Percentiles rank a stretch among this genome's conserved stretches.
Conservation (phyloP, 2,888 invertebrate species). For the Abrostola triplasia region DNA sequence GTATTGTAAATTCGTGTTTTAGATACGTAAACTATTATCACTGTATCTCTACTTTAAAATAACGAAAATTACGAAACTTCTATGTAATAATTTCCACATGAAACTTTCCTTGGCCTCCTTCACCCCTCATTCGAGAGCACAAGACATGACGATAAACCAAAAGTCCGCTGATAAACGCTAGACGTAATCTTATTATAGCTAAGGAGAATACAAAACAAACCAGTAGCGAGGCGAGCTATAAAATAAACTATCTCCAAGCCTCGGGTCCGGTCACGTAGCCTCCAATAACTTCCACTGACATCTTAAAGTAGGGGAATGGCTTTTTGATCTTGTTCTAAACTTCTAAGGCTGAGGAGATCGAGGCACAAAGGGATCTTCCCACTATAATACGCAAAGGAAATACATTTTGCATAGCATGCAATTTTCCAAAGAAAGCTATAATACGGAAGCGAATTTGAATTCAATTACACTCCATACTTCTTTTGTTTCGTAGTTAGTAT, state of each 20-base stretch:
- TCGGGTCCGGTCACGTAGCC: slow-evolving; percentile 77
- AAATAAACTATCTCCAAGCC: slow-evolving; percentile 66
- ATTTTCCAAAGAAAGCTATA: slow-evolving; percentile 32
- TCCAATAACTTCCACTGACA: slow-evolving; percentile 80
- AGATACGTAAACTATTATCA: too few species aligned
- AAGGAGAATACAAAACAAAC: slow-evolving; percentile 49
- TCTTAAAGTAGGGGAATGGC: slow-evolving; percentile 76
- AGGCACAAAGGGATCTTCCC: slow-evolving; percentile 49
- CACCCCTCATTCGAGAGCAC: slow-evolving; percentile 11
- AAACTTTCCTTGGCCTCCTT: not conserved
- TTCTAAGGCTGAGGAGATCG: slow-evolving; percentile 54
- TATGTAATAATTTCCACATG: not conserved
- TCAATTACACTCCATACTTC: too few species aligned
- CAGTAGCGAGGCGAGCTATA: slow-evolving; percentile 55
- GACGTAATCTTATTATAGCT: slow-evolving; percentile 48
- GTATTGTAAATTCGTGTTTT: too few species aligned
- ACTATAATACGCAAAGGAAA: slow-evolving; percentile 30
- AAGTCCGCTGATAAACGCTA: slow-evolving; percentile 45
- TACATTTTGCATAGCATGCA: slow-evolving; percentile 37
- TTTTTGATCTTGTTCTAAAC: slow-evolving; percentile 79
- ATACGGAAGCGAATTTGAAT: not conserved
- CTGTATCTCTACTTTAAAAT: too few species aligned
- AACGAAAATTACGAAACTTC: too few species aligned
- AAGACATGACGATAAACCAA: slow-evolving; percentile 27
- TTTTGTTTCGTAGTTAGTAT: too few species aligned